Evolutionary conservation across 2,797 vertebrate genomes (phyloP), one percentile per base, ranked within the genome.

Genomic region (Liparis tanakae): DNA sequence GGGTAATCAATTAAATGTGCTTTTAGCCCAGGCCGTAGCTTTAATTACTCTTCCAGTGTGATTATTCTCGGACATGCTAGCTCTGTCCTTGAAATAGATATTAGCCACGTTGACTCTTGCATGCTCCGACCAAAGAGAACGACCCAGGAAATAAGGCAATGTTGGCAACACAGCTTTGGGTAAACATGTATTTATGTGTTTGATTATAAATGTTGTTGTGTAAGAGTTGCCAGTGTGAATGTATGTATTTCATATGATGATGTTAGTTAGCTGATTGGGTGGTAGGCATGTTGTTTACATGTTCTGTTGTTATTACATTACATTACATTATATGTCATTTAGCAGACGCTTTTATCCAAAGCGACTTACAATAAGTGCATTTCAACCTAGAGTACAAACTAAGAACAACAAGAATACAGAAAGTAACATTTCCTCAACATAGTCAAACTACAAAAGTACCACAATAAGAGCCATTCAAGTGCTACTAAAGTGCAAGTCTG

Each of bases 1-100:
- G 83, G 85, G 73, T 90, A 87, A 93, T 94, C 90, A 94, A 93
- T 94, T 92, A 91, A 90, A 92, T 81, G 80, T 65, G 62, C 79
- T 88, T 92, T 88, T 72, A 90, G 88, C 74, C 59, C 25, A 51
- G 72, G 75, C 64, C 75, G 71, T 57, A 53, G 69, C 88, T 89
- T 87, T 87, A 93, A 91, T 93, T 91, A 93, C 74, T 87, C 87
- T 66, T 76, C 66, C 81, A 79, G 87, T 82, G 85, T 70, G 81
- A 91, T 92, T 85, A 88, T 87, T 87, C 84, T 91, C 82, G 83
- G 87, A 87, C 85, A 84, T 78, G 76, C 81, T 81, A 84, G 72
- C 80, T 87, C 75, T 43, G 43, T 18, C 54, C 79, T 82, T 53
- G 74, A 86, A 88, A 88, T 87, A 89, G 86, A 76, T 70, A 68